Evolutionary conservation across 2,797 vertebrate genomes (phyloP).

Genomic region (Phrynocephalus forsythii): DNA sequence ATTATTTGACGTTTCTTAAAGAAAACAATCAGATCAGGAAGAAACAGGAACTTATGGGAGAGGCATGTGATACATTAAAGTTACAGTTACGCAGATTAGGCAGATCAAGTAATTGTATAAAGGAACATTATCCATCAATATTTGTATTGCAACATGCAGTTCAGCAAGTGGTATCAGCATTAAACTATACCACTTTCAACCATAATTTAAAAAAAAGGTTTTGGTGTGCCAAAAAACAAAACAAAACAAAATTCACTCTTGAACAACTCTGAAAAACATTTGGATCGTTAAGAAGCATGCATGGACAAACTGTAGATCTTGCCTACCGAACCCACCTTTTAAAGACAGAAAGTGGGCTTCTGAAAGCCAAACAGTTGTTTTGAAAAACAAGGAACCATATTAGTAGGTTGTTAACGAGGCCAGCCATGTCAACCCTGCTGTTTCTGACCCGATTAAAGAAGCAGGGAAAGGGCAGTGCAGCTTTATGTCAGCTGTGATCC

Average conservation of each 20-base stretch:
- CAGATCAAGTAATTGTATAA: not conserved
- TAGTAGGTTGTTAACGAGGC: slow-evolving; percentile 75
- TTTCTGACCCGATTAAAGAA: slow-evolving; percentile 64
- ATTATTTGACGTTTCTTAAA: not conserved
- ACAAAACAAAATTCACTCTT: slow-evolving; percentile 9
- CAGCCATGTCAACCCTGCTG: slow-evolving; percentile 81
- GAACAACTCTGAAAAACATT: slow-evolving; percentile 15
- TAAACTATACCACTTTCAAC: slow-evolving; percentile 23
- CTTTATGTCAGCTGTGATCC: slow-evolving; percentile 62
- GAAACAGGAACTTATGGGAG: not conserved
- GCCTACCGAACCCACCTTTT: slow-evolving; percentile 83
- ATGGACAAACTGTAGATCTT: slow-evolving; percentile 28
- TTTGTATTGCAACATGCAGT: not conserved
- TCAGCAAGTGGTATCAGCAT: not conserved
- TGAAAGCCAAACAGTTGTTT: slow-evolving; percentile 79
- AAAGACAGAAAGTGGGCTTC: slow-evolving; percentile 78
- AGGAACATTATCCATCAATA: not conserved
- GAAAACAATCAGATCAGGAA: not conserved
- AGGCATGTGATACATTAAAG: slow-evolving; percentile 16
- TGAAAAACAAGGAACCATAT: slow-evolving; percentile 80
- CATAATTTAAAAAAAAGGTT: slow-evolving; percentile 37
- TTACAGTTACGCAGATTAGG: not conserved
- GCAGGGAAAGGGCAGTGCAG: slow-evolving; percentile 54
- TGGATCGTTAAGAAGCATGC: slow-evolving; percentile 23
- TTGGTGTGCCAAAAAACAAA: slow-evolving; percentile 4